Evolutionary conservation across 2,113 vertebrate genomes (phyloP).

Genomic region (Python bivittatus): DNA sequence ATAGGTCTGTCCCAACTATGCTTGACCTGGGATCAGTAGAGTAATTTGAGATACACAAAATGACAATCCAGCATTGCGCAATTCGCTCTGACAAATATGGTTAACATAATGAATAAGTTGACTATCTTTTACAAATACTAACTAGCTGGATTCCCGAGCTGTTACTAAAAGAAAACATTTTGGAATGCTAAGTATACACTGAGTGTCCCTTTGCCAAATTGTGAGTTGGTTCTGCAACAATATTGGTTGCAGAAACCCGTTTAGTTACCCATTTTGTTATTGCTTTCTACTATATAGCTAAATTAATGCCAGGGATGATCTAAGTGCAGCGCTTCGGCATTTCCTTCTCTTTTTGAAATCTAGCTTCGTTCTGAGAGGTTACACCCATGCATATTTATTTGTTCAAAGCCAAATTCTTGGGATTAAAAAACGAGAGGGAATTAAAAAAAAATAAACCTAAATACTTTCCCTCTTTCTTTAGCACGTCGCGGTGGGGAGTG

Average conservation of each 20-base stretch:
- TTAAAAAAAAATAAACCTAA: neutral
- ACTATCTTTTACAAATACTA: neutral
- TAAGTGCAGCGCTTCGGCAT: neutral
- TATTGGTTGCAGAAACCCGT: neutral
- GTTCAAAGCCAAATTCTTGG: conserved; percentile 36
- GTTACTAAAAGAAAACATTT: neutral
- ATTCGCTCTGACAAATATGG: neutral
- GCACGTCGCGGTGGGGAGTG: neutral
- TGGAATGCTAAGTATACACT: neutral
- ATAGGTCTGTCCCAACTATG: neutral
- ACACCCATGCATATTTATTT: conserved; percentile 28
- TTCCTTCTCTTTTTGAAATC: conserved; percentile 22
- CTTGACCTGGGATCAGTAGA: neutral
- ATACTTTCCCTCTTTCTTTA: neutral
- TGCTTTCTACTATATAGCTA: neutral
- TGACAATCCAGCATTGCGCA: neutral
- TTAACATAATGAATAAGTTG: neutral
- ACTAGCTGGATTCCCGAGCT: neutral
- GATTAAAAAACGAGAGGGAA: neutral
- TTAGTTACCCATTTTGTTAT: neutral
- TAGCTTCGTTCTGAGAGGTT: conserved; percentile 22
- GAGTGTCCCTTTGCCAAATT: neutral
- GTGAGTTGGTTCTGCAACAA: neutral
- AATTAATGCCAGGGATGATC: neutral
- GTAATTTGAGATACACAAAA: neutral